These are phyloP conservation scores for Nasonia longicornis DNA, from an alignment of 1,140 invertebrate genomes.

Conservation along the genomic window DNA sequence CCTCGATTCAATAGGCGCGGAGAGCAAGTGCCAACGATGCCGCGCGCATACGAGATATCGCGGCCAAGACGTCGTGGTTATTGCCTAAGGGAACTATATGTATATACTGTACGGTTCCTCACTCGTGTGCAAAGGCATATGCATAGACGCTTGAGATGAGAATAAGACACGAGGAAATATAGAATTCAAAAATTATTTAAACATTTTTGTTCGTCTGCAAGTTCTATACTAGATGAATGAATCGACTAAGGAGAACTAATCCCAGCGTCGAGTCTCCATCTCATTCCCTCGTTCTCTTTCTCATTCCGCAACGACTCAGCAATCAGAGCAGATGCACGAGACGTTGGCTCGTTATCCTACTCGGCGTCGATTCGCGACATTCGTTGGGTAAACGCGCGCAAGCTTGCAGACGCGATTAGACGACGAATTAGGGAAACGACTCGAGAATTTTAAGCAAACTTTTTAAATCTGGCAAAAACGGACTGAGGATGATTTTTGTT, in stretches of 20 bases:
- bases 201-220: too few species aligned
- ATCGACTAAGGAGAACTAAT: too few species aligned
- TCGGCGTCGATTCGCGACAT: not conserved
- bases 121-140: too few species aligned
- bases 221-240: too few species aligned
- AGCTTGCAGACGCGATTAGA: not conserved
- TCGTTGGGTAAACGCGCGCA: not conserved
- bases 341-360: not conserved
- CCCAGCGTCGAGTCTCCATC: too few species aligned
- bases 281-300: too few species aligned
- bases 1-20: not conserved
- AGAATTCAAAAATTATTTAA: too few species aligned
- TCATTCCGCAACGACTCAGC: not conserved
- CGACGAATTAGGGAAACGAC: not conserved
- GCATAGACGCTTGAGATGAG: too few species aligned
- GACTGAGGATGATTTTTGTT: too few species aligned
- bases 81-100: too few species aligned
- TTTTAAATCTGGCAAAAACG: not conserved
- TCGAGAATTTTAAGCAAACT: not conserved
- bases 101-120: too few species aligned
- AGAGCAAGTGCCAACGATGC: slow-evolving; percentile 6
- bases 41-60: not conserved
- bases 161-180: too few species aligned
- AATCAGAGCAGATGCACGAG: not conserved
- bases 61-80: not conserved